Conservation (phyloP, 2,888 invertebrate species). For the Cataglyphis altisquamis region DNA sequence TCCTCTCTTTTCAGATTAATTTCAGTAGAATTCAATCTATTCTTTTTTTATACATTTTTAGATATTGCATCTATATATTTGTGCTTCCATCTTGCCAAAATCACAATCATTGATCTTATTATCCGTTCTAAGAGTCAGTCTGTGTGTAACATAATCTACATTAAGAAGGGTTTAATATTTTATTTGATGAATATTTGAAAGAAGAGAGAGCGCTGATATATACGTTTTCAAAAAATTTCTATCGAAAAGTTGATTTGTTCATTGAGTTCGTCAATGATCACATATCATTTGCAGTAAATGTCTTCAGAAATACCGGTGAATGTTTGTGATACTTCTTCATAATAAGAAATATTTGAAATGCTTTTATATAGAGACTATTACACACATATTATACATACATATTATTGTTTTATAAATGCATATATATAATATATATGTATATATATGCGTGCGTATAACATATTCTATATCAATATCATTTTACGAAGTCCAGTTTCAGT, state of each 20-base stretch:
- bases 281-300: constrained; percentile 70
- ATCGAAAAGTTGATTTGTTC: constrained; percentile 35
- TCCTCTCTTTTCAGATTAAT: constrained; percentile 52
- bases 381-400: constrained; percentile 68
- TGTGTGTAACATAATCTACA: neutral
- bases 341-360: constrained; percentile 70
- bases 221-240: constrained; percentile 41
- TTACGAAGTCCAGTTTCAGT: constrained; percentile 81
- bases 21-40: constrained; percentile 60
- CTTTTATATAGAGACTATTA: constrained; percentile 74
- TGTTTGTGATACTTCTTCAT: constrained; percentile 75
- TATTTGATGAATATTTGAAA: constrained; percentile 20
- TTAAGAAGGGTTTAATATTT: neutral
- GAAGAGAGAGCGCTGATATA: neutral
- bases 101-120: constrained; percentile 65
- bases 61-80: constrained; percentile 67
- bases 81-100: constrained; percentile 76
- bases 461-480: constrained; percentile 67
- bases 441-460: neutral
- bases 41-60: constrained; percentile 59
- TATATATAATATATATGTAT: neutral
- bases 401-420: constrained; percentile 64
- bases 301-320: constrained; percentile 67
- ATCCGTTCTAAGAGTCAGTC: constrained; percentile 62
- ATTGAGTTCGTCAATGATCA: constrained; percentile 43